Conservation (phyloP, 2,797 vertebrate genomes). For the Takifugu rubripes region DNA sequence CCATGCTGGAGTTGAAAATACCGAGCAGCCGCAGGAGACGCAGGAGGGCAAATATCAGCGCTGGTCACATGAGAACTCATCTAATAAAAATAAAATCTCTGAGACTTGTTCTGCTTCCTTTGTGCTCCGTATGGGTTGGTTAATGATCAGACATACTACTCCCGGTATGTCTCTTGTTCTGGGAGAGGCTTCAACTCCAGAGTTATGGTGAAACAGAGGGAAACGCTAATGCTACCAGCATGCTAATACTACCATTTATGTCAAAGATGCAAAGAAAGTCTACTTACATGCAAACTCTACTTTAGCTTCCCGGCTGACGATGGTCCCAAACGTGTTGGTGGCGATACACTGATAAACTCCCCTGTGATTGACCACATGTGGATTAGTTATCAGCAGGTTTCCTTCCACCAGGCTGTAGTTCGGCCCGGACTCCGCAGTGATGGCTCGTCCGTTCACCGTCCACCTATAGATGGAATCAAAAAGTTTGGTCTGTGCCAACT, state of each 20-base stretch:
- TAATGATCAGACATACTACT: too few relatives aligned
- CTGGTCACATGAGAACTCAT: conserved; percentile 35
- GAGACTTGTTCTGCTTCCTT: conserved; percentile 3
- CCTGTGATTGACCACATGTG: conserved; percentile 81
- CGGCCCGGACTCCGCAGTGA: conserved; percentile 79
- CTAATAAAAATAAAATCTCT: conserved; percentile 28
- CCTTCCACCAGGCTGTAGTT: conserved; percentile 86
- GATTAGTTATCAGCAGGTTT: conserved; percentile 87
- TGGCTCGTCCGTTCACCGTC: conserved; percentile 84
- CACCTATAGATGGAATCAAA: conserved; percentile 72
- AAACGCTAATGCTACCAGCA: background rate
- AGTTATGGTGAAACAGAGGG: background rate
- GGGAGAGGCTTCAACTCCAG: too few relatives aligned
- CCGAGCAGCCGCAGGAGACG: conserved; percentile 39
- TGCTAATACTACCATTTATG: too few relatives aligned
- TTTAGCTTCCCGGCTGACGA: conserved; percentile 85
- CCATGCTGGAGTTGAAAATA: conserved; percentile 60
- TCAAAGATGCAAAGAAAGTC: background rate
- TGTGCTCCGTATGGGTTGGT: background rate
- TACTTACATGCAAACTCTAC: conserved; percentile 94
- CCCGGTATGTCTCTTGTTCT: too few relatives aligned
- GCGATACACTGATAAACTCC: conserved; percentile 90
- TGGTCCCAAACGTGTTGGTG: conserved; percentile 84
- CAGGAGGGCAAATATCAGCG: conserved; percentile 57
- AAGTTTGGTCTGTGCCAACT: background rate